Conservation (phyloP, 2,797 vertebrate species). For the Epinephelus coioides region DNA sequence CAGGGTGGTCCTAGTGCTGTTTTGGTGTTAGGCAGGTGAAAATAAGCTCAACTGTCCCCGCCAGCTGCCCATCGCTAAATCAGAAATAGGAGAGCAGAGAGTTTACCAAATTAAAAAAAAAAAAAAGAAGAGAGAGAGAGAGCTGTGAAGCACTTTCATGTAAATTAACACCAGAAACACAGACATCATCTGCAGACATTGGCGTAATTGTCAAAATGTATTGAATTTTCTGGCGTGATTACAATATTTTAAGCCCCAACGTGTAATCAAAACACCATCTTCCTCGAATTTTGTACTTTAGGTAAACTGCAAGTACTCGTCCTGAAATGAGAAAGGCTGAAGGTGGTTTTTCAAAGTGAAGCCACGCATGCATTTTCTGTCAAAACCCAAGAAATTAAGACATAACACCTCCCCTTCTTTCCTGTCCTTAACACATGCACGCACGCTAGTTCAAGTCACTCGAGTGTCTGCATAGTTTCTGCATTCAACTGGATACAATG, state of each 20-base stretch:
- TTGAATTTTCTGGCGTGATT: conserved; percentile 52
- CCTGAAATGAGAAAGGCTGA: conserved; percentile 35
- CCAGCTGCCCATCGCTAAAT: conserved; percentile 82
- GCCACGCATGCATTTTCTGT: conserved; percentile 61
- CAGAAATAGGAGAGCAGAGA: conserved; percentile 58
- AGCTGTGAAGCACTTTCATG: conserved; percentile 55
- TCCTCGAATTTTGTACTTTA: conserved; percentile 48
- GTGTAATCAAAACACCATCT: conserved; percentile 50
- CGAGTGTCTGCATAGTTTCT: conserved; percentile 89
- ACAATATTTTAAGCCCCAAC: conserved; percentile 52
- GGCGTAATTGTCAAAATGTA: conserved; percentile 53
- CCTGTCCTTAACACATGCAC: conserved; percentile 75
- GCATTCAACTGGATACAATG: conserved; percentile 99
- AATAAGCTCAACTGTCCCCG: conserved; percentile 85
- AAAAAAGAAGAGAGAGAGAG: not conserved
- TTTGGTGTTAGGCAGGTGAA: conserved; percentile 84
- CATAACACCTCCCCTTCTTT: conserved; percentile 84
- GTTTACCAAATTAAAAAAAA: conserved; percentile 52
- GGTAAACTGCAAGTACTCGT: conserved; percentile 36
- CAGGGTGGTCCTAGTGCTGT: conserved; percentile 87
- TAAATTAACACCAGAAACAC: conserved; percentile 52
- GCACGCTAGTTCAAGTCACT: conserved; percentile 89
- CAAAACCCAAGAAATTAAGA: conserved; percentile 92
- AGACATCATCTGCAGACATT: conserved; percentile 43
- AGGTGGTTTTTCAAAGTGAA: conserved; percentile 51